Percentiles rank a stretch among this genome's conserved stretches.
These are phyloP conservation scores for Cyprinodon brontotheroides DNA, from an alignment of 2,113 vertebrate genomes.

Conservation along the genomic window DNA sequence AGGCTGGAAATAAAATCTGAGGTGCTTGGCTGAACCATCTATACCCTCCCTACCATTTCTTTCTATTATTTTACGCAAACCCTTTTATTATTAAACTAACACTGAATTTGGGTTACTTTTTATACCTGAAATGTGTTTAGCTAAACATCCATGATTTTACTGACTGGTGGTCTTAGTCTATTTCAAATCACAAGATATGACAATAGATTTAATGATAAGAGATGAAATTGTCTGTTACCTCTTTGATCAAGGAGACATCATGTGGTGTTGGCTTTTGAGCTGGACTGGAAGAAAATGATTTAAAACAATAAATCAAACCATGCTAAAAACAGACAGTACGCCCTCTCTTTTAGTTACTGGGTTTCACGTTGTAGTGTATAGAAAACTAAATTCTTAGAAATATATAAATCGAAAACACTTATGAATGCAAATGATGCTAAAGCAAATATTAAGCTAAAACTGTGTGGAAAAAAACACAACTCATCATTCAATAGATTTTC, in stretches of 20 bases:
- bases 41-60: too few relatives aligned
- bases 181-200: background rate
- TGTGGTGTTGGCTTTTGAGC: constrained; percentile 29
- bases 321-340: background rate
- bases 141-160: too few relatives aligned
- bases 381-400: background rate
- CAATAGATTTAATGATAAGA: background rate
- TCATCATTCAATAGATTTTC: too few relatives aligned
- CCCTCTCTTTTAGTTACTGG: background rate
- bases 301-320: too few relatives aligned
- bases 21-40: background rate
- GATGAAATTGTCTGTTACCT: constrained; percentile 45
- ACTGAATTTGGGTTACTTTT: too few relatives aligned
- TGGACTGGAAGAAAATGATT: constrained; percentile 44
- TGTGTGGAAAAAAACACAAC: too few relatives aligned
- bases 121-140: too few relatives aligned
- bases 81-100: too few relatives aligned
- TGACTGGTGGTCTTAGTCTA: too few relatives aligned
- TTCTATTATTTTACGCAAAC: too few relatives aligned
- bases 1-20: background rate
- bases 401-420: background rate
- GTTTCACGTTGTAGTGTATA: background rate
- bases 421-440: too few relatives aligned
- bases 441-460: too few relatives aligned
- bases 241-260: background rate